Evolutionary conservation across 2,888 invertebrate genomes (phyloP), one percentile per base, ranked within the genome.

Genomic region (Xestia sexstrigata): DNA sequence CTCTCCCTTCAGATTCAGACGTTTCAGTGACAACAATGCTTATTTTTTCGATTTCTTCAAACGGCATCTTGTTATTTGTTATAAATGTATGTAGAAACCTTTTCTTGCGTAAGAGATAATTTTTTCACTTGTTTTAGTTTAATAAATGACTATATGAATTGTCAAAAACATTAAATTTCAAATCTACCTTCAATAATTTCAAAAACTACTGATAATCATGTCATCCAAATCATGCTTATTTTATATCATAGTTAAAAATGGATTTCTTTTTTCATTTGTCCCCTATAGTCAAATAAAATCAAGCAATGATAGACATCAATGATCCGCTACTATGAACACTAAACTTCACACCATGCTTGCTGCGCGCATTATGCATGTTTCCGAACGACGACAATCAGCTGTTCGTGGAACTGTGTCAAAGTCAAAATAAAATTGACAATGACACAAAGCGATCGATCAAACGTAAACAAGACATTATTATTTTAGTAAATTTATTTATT

Each of bases 1-100:
- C 89, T 78, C 79, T 84, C 78, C 87, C 89, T 83, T 91, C 87
- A 78, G 88, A 81, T 83, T 91, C 87, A 78, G 88, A 81, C 69
- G 77, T 85, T 70, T 87, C 85, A 60, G 71, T 91, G 81, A 87
- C 91, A 92, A 86, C 89, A 86, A 77, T 76, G 49, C 73, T 72
- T 58, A 77, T 63, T 78, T 87, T 86, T 82, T 89, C 83, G 75
- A 67, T 75, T 63, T 85, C 84, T 76, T 76, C 79, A 85, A 89
- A 85, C 69, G 90, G 76, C 92, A 91, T 91, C 86, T 86, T 89
- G 72, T 2, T 77, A 47, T 26, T 72, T 63, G 26, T 49, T n/a
- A 49, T 58, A 30, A 11, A 30, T 66, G 74, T 58, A 55, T 58
- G 49, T 69, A 7, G 66, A 78, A 76, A 79, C 76, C 80, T 45